These are phyloP conservation scores for Oryzias dopingdopingensis DNA, from an alignment of 2,797 vertebrate species.

Conservation along the genomic window DNA sequence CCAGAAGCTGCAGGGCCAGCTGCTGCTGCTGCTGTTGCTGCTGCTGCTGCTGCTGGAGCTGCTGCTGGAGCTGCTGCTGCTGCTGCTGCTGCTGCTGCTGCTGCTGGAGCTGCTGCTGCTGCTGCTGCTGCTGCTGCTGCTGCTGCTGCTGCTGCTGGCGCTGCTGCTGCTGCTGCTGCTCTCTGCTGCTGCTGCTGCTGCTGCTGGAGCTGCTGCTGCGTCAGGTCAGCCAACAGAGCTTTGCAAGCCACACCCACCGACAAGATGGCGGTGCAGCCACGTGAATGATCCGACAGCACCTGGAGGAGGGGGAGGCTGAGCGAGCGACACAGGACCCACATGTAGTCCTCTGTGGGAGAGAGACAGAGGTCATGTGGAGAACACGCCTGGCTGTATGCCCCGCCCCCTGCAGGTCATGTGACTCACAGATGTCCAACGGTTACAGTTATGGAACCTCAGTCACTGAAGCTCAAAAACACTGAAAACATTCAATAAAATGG, in stretches of 20 bases:
- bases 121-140: too few species aligned
- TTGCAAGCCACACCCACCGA: slow-evolving; percentile 61
- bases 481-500: too few species aligned
- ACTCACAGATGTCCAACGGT: not conserved
- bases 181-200: too few species aligned
- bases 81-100: too few species aligned
- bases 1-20: slow-evolving; percentile 69
- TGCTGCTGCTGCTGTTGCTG: slow-evolving; percentile 33
- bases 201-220: not conserved
- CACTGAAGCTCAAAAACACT: too few species aligned
- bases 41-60: too few species aligned
- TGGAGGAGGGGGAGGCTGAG: slow-evolving; percentile 69
- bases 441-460: too few species aligned
- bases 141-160: too few species aligned
- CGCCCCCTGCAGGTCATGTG: too few species aligned
- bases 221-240: slow-evolving; percentile 49
- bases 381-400: not conserved
- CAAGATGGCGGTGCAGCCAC: slow-evolving; percentile 51
- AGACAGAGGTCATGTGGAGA: not conserved
- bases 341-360: slow-evolving; percentile 69
- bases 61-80: too few species aligned
- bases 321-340: slow-evolving; percentile 70
- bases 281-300: slow-evolving; percentile 60
- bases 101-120: too few species aligned
- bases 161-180: too few species aligned